phyloP scores from a whole-genome alignment of 2,113 vertebrate genomes.

The Danionella cerebrum region DNA sequence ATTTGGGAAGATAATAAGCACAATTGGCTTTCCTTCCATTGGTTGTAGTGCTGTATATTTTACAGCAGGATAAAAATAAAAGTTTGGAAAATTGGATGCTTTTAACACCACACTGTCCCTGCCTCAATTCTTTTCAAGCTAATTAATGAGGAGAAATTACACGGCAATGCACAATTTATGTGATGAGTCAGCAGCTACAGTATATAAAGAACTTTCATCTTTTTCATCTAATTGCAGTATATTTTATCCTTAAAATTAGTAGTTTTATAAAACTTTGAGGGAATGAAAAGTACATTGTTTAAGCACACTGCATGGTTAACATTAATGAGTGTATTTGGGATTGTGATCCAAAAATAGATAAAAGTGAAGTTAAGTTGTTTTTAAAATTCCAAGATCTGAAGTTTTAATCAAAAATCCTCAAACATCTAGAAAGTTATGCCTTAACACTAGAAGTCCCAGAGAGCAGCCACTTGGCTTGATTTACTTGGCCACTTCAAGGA shows the following conservation, averaged over 20 bases:
- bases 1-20: too few relatives aligned
- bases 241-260: background rate
- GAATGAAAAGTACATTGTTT: background rate
- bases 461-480: too few relatives aligned
- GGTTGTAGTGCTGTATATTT: background rate
- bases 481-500: too few relatives aligned
- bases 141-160: slow-evolving; percentile 22
- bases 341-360: background rate
- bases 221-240: background rate
- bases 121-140: background rate
- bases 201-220: background rate
- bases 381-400: background rate
- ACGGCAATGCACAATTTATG: background rate
- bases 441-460: too few relatives aligned
- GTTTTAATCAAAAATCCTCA: background rate
- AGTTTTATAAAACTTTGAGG: background rate
- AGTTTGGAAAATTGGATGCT: background rate
- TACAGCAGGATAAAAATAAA: background rate
- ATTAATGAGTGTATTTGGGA: background rate
- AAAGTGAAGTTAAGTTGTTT: background rate
- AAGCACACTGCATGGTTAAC: background rate
- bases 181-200: slow-evolving; percentile 11
- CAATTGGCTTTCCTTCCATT: background rate
- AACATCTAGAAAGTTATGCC: background rate
- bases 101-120: background rate